Evolutionary conservation across 2,888 invertebrate genomes (phyloP).

Genomic region (Tenthredo amoena): DNA sequence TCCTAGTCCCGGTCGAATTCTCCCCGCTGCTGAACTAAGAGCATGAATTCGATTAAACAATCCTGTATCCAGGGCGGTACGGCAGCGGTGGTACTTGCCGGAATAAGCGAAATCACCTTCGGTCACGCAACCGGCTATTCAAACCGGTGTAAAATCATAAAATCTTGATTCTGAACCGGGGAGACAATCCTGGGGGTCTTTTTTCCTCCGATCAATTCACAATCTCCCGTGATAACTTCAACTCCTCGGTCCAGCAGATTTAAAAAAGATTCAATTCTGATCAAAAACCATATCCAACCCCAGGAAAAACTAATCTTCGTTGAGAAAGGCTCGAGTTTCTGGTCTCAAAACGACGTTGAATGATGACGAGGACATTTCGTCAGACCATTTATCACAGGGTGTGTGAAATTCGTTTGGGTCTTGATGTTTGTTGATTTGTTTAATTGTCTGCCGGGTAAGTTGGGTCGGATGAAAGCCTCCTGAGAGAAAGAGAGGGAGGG

Average conservation of each 20-base stretch:
- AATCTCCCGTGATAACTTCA: neutral
- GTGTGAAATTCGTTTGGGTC: neutral
- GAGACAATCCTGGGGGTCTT: neutral
- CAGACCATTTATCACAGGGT: neutral
- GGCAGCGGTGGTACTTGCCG: neutral
- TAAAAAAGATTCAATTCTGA: too few relatives aligned
- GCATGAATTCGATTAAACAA: conserved; percentile 43
- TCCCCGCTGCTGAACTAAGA: neutral
- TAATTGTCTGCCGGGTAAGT: neutral
- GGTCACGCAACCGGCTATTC: conserved; percentile 8
- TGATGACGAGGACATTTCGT: neutral
- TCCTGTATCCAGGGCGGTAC: neutral
- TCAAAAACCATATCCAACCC: neutral
- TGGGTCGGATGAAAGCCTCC: neutral
- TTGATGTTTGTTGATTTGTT: conserved; percentile 13
- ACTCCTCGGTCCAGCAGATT: neutral
- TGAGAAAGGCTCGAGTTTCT: neutral
- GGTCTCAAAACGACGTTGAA: neutral
- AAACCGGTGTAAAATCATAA: neutral
- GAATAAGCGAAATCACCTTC: neutral
- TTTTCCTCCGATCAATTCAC: neutral
- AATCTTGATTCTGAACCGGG: neutral
- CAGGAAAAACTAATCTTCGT: neutral
- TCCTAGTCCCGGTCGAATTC: neutral
- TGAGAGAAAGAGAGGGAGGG: neutral